Conservation (phyloP, 2,797 vertebrate genomes). For the Centropyge bicolor region DNA sequence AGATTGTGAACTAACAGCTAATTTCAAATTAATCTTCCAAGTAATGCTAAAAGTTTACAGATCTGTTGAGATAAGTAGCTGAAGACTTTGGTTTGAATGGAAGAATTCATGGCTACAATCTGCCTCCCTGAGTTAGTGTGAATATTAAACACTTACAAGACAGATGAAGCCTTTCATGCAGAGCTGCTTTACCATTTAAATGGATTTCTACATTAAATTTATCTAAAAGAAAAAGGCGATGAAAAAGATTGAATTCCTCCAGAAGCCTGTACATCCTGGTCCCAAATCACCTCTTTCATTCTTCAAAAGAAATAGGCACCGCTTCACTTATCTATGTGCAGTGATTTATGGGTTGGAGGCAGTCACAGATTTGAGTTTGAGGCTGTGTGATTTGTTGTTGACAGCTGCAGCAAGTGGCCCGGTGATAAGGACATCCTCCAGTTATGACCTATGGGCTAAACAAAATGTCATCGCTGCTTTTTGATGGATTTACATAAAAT, state of each 20-base stretch:
- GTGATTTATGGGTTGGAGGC: slow-evolving; percentile 22
- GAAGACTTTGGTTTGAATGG: no score
- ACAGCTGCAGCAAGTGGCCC: slow-evolving; percentile 26
- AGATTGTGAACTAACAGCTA: background rate
- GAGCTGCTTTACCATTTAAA: background rate
- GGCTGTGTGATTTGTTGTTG: slow-evolving; percentile 21
- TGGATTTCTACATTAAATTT: background rate
- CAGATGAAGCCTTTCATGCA: no score
- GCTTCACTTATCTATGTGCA: background rate
- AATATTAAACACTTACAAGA: no score
- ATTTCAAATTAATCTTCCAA: background rate
- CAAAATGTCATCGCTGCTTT: slow-evolving; percentile 30
- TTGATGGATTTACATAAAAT: slow-evolving; percentile 55
- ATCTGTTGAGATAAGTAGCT: background rate
- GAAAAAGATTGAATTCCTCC: background rate
- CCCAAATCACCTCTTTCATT: background rate
- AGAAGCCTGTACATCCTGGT: background rate
- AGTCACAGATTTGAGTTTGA: slow-evolving; percentile 29
- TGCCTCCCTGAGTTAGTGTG: background rate
- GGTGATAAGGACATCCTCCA: slow-evolving; percentile 46
- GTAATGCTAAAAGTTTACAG: background rate
- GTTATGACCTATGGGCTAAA: slow-evolving; percentile 63
- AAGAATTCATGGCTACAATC: background rate
- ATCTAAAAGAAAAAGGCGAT: background rate
- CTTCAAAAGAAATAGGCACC: background rate